A percentile compares a stretch with the other conserved stretches of the same genome.
phyloP scores from a whole-genome alignment of 30 jellyfish, hydroid and myxozoan species.

The Mastigias papua region DNA sequence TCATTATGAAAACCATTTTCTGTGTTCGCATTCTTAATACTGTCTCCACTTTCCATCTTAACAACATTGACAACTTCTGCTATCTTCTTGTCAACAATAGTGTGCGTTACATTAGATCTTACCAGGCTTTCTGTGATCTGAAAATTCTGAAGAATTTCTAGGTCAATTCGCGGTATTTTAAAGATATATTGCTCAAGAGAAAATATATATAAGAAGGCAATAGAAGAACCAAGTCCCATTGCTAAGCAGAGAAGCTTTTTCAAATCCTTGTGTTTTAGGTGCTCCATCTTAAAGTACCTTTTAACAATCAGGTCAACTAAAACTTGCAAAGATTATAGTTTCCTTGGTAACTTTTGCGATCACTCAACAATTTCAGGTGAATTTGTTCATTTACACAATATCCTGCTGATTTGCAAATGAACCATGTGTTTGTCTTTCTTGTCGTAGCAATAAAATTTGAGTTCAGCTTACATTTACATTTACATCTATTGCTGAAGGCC shows the following conservation, averaged over 20 bases:
- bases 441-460: too few relatives aligned
- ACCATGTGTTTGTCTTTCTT: too few relatives aligned
- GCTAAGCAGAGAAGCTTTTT: constrained; percentile 24
- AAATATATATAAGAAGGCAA: constrained; percentile 40
- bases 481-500: too few relatives aligned
- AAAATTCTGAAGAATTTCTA: constrained; percentile 39
- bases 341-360: too few relatives aligned
- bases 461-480: too few relatives aligned
- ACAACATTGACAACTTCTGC: background rate
- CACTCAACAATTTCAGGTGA: too few relatives aligned
- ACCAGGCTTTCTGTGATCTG: background rate
- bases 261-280: constrained; percentile 24
- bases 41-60: background rate
- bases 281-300: too few relatives aligned
- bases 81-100: background rate
- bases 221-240: constrained; percentile 22
- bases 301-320: too few relatives aligned
- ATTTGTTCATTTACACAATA: too few relatives aligned
- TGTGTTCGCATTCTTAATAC: background rate
- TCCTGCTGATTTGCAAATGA: too few relatives aligned
- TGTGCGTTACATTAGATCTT: constrained; percentile 15
- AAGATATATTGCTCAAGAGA: constrained; percentile 4
- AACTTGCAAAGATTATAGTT: too few relatives aligned
- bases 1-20: background rate
- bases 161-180: background rate